Evolutionary conservation across 1,140 invertebrate species (phyloP).

Genomic region (Oscheius sp.): DNA sequence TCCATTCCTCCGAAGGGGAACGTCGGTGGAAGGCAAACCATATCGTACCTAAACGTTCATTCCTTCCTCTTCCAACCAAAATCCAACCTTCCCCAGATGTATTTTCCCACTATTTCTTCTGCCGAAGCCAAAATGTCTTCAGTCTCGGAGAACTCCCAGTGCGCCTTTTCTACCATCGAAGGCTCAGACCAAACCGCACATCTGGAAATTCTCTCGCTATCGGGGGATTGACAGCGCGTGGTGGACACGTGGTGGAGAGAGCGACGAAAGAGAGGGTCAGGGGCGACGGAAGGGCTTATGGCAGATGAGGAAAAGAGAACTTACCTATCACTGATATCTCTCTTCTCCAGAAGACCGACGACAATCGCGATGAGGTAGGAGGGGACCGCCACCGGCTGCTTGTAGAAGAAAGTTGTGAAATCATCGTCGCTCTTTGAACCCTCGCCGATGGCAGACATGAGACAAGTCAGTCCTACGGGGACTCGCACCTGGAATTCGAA

Average conservation of each 20-base stretch:
- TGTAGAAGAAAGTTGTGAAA: constrained; percentile 31
- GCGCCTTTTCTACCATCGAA: constrained; percentile 77
- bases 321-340: constrained; percentile 69
- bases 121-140: constrained; percentile 79
- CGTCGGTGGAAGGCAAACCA: constrained; percentile 84
- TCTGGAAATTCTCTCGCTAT: constrained; percentile 13
- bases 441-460: constrained; percentile 40
- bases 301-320: constrained; percentile 56
- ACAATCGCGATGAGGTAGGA: constrained; percentile 77
- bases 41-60: constrained; percentile 71
- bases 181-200: constrained; percentile 84
- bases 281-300: too few relatives aligned
- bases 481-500: constrained; percentile 33
- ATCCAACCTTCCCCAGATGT: constrained; percentile 63
- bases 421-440: constrained; percentile 62
- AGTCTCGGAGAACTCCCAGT: constrained; percentile 82
- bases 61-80: not conserved
- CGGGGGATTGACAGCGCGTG: not conserved
- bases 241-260: not conserved
- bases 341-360: constrained; percentile 76
- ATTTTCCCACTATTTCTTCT: constrained; percentile 68
- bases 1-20: constrained; percentile 96
- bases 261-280: too few relatives aligned
- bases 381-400: constrained; percentile 65
- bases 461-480: constrained; percentile 29